Base-by-base conservation (phyloP, 2,113 vertebrate species). In the Leiothrix lutea region DNA sequence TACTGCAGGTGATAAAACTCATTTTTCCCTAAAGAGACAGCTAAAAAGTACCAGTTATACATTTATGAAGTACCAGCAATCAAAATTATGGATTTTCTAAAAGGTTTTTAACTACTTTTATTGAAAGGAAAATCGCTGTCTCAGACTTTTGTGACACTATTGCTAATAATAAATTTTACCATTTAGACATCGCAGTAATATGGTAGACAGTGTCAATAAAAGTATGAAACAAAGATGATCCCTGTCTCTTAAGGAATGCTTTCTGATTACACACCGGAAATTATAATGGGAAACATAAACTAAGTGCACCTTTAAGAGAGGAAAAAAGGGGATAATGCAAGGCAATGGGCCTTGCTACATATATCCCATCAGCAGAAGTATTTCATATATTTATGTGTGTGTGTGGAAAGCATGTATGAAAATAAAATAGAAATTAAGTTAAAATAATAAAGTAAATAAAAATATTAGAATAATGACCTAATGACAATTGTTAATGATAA, bases 51-150 rank as follows among this genome's bases (percentile, higher is more conserved):
- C 98, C 98, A 98, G 98, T 98, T 98, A 98, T 97, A 98, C 98
- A 98, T 98, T 98, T 98, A 98, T 98, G 98, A 98, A 98, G 98
- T 98, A 98, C 98, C 97, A 98, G 98, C 98, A 98, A 98, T 98
- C 98, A 98, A 98, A 98, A 98, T 98, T 98, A 98, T 98, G 98
- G 98, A 98, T 98, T 98, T 98, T 98, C 98, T 98, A 98, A 98
- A 98, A 98, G 98, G 98, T 98, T 98, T 98, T 98, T 98, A 98
- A 98, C 98, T 98, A 98, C 98, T 98, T 98, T 98, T 98, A 98
- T 98, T 98, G 98, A 98, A 98, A 98, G 98, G 97, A 98, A 98
- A 98, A 98, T 98, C 96, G 98, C 98, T 98, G 98, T 98, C 98
- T 98, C 98, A 98, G 98, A 98, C 98, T 98, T 98, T 98, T 98